Conservation (phyloP, 2,113 vertebrate species). For the Bos indicus region DNA sequence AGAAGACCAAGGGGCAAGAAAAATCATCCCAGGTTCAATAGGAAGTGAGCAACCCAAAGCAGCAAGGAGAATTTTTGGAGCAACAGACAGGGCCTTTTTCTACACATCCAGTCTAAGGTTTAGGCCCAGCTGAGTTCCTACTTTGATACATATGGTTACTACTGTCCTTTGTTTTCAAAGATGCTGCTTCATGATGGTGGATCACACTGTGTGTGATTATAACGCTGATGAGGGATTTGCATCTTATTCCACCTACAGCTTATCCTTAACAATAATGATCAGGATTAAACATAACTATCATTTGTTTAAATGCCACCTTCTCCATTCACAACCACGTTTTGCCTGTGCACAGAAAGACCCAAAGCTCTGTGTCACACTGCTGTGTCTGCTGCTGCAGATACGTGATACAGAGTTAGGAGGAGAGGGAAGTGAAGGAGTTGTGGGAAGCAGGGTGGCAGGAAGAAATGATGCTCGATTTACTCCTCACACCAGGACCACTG, state of each 20-base stretch:
- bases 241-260: background rate
- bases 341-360: background rate
- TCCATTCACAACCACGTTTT: background rate
- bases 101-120: background rate
- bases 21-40: background rate
- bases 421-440: background rate
- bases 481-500: background rate
- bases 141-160: background rate
- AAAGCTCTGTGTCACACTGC: background rate
- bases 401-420: rapidly evolving
- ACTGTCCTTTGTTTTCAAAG: background rate
- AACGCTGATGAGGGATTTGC: background rate
- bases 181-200: background rate
- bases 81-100: background rate
- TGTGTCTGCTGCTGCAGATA: background rate
- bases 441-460: background rate
- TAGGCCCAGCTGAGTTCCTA: background rate
- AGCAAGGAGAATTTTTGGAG: background rate
- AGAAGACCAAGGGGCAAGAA: background rate
- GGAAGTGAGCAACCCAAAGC: background rate
- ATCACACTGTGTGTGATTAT: background rate
- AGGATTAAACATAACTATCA: background rate
- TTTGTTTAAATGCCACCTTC: background rate
- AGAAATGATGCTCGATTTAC: background rate
- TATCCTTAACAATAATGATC: background rate